Evolutionary conservation across 2,113 vertebrate genomes (phyloP), one percentile per base, ranked within the genome.

Genomic region (Hyla sarda): DNA sequence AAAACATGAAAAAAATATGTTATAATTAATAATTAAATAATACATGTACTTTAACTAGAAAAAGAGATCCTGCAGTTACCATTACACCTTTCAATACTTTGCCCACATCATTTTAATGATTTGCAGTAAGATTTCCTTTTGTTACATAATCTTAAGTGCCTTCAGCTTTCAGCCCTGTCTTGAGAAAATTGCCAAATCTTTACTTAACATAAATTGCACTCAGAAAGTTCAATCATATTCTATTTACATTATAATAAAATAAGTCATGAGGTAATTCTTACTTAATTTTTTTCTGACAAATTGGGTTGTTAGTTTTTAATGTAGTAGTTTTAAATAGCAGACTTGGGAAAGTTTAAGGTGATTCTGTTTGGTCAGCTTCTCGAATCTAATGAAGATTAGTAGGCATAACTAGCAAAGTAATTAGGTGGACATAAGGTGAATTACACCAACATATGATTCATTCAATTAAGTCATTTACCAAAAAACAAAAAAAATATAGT

Each of bases 141-240:
- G 74, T 85, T 79, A 37, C 48, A 71, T 54, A 85, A 79, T 79
- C n/a, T 56, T 79, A 85, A 85, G 75, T 79, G 75, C 45, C 60
- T 85, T 85, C 71, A 85, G 74, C 75, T 85, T 85, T 78, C 48
- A 85, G 84, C 8, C 75, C n/a, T 79, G 75, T 78, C 60, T 47
- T 85, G 48, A 85, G 75, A 85, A 85, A 85, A 85, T 85, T 78
- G 84, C 83, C 73, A 78, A 78, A 78, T 85, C 60, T 85, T 56
- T 85, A 85, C 84, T 85, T 85, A 84, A 62, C 83, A 84, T 76
- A 77, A 84, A 84, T 84, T 85, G 84, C 84, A 45, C 60, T 85
- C 28, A 85, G 84, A 85, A 78, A 79, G 75, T 84, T 77, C 28
- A 84, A 84, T 77, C 54, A 77, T 58, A 71, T 85, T 85, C 84